These are phyloP conservation scores for Stenolophus ochropezus DNA, from an alignment of 2,888 invertebrate genomes.

Conservation along the genomic window DNA sequence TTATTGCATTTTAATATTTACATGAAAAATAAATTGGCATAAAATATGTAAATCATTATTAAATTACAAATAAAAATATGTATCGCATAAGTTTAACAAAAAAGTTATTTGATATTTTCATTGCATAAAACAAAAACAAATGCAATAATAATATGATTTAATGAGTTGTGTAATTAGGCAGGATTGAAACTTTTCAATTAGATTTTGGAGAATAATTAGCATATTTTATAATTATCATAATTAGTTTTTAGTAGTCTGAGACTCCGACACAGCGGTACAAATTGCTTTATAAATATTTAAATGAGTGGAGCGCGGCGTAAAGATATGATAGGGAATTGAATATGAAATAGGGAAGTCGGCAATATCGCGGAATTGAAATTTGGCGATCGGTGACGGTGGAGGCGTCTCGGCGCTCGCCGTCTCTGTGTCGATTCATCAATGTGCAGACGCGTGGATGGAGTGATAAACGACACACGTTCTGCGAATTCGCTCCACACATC, in stretches of 20 bases:
- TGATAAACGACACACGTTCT: slow-evolving; percentile 55
- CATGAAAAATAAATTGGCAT: background rate
- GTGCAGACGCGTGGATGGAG: slow-evolving; percentile 53
- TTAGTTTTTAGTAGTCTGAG: background rate
- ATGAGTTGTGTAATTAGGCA: background rate
- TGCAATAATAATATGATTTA: no score
- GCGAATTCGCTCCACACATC: slow-evolving; percentile 67
- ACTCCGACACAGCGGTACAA: background rate
- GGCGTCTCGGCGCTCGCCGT: slow-evolving; percentile 10
- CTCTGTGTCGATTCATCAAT: slow-evolving; percentile 53
- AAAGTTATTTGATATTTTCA: no score
- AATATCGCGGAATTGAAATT: slow-evolving; percentile 26
- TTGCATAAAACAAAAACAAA: no score
- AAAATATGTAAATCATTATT: background rate
- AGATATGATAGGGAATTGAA: slow-evolving; percentile 3
- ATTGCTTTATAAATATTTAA: slow-evolving; percentile 17
- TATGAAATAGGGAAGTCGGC: background rate
- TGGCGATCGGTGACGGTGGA: background rate
- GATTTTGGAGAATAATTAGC: background rate
- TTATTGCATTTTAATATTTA: background rate
- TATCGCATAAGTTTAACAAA: no score
- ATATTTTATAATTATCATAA: background rate
- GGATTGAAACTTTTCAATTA: background rate
- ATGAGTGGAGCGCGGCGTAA: background rate
- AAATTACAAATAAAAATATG: background rate